Base-by-base conservation (phyloP, 53 echinoderm and acorn worm species). In the Echinometra lucunter region DNA sequence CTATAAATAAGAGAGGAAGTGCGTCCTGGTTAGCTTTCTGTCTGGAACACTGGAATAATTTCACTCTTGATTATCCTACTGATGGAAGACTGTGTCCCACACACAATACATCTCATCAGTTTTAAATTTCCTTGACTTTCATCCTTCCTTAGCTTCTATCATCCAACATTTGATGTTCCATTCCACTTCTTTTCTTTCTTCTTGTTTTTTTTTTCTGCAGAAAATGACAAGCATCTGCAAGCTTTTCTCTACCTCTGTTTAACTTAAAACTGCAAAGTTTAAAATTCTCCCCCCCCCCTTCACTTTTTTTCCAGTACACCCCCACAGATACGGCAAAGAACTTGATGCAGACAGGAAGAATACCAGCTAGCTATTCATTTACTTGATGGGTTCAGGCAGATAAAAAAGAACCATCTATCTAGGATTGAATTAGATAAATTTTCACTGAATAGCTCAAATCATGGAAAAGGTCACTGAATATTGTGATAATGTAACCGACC, bases 1-100 rank as follows among this genome's bases (percentile, higher is more conserved):
- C 78, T 78, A 78, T 78, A 78, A 78, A 78, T 78, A 78, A 40
- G 23, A 78, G 78, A 78, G 78, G 78, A 78, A 78, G 78, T 21
- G 38, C 78, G 78, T 78, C 40, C 78, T 18, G 19, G 78, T 5
- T 37, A 21, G 75, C 75, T 4, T 78, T 78, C 78, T 19, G 78
- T 42, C 78, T 16, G 35, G 42, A 42, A 19, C 23, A 40, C 38
- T 78, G 78, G 78, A 78, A 78, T 42, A 78, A 78, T 78, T 78
- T 42, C 42, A 42, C 78, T 23, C 78, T 38, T 78, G 78, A 78
- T 78, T 18, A 78, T 78, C 38, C 42, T 42, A 42, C 75, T 78
- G 78, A 78, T 17, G 78, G 78, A 78, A 42, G 18, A 42, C 15
- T 8, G 42, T 19, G 37, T 75, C 75, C 75, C 40, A 70, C 15